A percentile compares a stretch with the other conserved stretches of the same genome.
Conservation (phyloP, 2,113 vertebrate species). For the Saccopteryx leptura region DNA sequence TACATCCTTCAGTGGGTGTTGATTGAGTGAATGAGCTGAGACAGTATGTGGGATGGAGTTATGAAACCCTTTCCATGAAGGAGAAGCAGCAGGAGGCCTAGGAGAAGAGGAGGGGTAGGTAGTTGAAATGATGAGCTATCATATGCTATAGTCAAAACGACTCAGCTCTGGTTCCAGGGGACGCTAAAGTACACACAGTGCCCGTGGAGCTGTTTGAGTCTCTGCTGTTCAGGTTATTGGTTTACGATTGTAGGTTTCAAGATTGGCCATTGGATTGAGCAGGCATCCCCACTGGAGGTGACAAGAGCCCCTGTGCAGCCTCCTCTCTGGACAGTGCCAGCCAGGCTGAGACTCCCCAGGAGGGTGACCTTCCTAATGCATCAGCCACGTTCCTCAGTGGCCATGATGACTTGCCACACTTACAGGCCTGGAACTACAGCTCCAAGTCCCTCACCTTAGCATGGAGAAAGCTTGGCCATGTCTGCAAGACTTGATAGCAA, state of each 20-base stretch:
- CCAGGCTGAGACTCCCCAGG: background rate
- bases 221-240: background rate
- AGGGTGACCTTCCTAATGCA: background rate
- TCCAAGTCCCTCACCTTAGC: too few species aligned
- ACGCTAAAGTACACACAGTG: background rate
- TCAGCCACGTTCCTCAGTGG: background rate
- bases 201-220: background rate
- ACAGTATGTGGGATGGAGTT: background rate
- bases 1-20: background rate
- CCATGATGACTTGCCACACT: background rate
- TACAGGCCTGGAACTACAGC: rapidly evolving
- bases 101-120: background rate
- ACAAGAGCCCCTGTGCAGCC: background rate
- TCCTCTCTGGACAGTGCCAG: background rate
- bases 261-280: background rate
- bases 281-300: background rate
- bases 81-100: background rate
- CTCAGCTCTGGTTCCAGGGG: background rate
- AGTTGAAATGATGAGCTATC: background rate
- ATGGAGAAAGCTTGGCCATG: rapidly evolving
- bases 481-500: background rate
- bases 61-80: background rate
- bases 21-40: background rate
- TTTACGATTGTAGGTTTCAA: background rate
- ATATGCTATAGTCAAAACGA: background rate